Conservation (phyloP, 2,113 vertebrate species). For the Pungitius pungitius region DNA sequence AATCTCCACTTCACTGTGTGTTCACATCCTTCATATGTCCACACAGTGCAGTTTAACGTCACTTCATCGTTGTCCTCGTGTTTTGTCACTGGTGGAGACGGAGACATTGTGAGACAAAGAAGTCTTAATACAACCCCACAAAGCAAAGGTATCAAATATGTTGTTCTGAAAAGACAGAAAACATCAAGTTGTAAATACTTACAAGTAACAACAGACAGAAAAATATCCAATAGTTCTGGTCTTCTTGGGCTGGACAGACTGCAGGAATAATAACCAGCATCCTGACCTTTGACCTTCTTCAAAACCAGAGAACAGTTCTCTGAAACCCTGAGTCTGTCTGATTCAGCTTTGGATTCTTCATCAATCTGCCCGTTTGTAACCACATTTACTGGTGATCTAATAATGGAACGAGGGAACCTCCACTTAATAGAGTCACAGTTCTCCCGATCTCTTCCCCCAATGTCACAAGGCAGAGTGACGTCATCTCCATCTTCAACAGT, state of each 20-base stretch:
- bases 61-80: fast-evolving
- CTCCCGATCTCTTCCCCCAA: too few relatives aligned
- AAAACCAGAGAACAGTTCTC: too few relatives aligned
- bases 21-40: fast-evolving
- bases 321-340: too few relatives aligned
- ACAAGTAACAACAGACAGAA: not conserved
- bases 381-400: not conserved
- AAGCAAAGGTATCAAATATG: too few relatives aligned
- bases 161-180: too few relatives aligned
- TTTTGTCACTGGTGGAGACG: conserved; percentile 29
- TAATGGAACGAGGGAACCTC: fast-evolving
- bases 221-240: fast-evolving
- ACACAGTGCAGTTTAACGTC: not conserved
- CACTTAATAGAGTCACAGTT: not conserved
- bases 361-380: fast-evolving
- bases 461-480: conserved; percentile 8
- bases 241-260: not conserved
- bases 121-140: too few relatives aligned
- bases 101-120: not conserved
- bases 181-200: not conserved
- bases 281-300: not conserved
- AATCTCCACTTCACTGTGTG: conserved; percentile 7
- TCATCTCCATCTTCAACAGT: not conserved
- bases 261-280: not conserved
- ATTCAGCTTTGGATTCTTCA: not conserved